Percentiles rank a stretch among this genome's conserved stretches.
These are phyloP conservation scores for Aplochiton taeniatus DNA, from an alignment of 2,797 vertebrate species.

Conservation along the genomic window DNA sequence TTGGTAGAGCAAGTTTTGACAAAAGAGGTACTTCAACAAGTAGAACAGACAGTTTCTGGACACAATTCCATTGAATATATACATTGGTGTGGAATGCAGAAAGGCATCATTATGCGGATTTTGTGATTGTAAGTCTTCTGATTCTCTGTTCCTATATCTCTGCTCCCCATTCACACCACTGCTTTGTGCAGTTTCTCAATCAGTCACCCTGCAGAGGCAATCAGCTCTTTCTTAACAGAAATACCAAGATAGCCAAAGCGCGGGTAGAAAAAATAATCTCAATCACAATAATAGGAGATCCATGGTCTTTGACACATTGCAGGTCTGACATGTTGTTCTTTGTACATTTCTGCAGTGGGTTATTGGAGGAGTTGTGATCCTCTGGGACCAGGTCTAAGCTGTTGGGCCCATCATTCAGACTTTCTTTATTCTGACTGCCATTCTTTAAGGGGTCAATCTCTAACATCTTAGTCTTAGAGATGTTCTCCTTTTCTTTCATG, in stretches of 20 bases:
- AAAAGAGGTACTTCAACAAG: not conserved
- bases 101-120: slow-evolving; percentile 7
- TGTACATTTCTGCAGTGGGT: slow-evolving; percentile 77
- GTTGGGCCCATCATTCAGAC: slow-evolving; percentile 77
- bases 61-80: slow-evolving; percentile 11
- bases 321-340: slow-evolving; percentile 78
- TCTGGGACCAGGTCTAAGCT: slow-evolving; percentile 70
- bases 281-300: slow-evolving; percentile 54
- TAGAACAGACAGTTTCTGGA: slow-evolving; percentile 21
- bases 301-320: slow-evolving; percentile 76
- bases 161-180: not conserved
- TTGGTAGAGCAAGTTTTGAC: slow-evolving; percentile 13
- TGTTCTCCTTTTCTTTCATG: slow-evolving; percentile 77
- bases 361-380: slow-evolving; percentile 69
- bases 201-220: not conserved
- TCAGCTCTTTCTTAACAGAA: slow-evolving; percentile 3
- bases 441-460: slow-evolving; percentile 70
- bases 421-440: slow-evolving; percentile 72
- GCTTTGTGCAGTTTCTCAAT: not conserved
- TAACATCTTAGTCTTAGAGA: slow-evolving; percentile 70
- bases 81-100: slow-evolving; percentile 3
- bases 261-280: slow-evolving; percentile 61
- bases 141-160: not conserved
- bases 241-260: slow-evolving; percentile 61
- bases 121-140: not conserved